phyloP scores from a whole-genome alignment of 2,113 vertebrate species.

The Diadophis punctatus region DNA sequence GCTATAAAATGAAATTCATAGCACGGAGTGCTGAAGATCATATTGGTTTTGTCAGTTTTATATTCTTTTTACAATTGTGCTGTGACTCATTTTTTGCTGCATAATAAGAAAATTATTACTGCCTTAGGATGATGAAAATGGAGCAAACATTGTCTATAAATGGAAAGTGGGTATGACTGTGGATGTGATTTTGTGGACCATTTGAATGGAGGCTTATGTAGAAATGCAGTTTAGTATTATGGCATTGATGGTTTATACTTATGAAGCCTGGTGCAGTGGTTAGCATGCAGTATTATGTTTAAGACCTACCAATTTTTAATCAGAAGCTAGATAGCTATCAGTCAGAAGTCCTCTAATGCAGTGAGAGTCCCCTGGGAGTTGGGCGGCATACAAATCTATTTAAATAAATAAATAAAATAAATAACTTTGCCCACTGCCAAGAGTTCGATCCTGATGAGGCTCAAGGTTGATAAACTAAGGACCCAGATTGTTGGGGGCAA shows the following conservation, averaged over 20 bases:
- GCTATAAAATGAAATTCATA: not conserved
- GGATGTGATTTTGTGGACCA: not conserved
- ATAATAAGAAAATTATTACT: not conserved
- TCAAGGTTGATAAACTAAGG: not conserved
- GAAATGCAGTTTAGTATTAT: not conserved
- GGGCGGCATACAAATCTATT: no score
- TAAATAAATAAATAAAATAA: no score
- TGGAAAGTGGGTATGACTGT: not conserved
- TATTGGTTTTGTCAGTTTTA: conserved; percentile 10
- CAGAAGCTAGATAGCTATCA: not conserved
- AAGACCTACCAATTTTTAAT: not conserved
- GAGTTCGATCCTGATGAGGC: not conserved
- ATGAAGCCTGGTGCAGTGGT: not conserved
- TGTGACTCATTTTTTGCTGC: not conserved
- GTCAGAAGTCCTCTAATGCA: not conserved
- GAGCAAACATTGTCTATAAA: not conserved
- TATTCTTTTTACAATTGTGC: not conserved
- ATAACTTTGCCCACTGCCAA: not conserved
- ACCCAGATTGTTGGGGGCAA: not conserved
- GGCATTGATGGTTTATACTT: not conserved
- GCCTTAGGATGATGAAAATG: not conserved
- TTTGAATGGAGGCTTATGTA: not conserved
- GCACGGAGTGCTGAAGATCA: not conserved
- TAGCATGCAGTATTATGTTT: not conserved
- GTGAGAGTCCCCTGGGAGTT: no score